These are phyloP conservation scores for Malurus elegans DNA, from an alignment of 2,113 vertebrate genomes.

Conservation along the genomic window DNA sequence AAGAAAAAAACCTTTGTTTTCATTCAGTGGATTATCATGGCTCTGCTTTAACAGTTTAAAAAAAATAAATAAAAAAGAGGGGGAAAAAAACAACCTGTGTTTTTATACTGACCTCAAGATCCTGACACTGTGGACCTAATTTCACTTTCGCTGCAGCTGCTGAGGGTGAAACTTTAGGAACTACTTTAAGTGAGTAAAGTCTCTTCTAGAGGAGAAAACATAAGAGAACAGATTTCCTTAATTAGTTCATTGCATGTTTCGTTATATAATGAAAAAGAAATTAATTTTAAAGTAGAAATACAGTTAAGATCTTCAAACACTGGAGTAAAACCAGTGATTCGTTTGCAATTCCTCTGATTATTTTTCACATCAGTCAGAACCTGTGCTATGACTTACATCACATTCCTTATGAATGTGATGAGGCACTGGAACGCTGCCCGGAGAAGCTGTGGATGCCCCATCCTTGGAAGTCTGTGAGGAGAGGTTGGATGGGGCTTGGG, in stretches of 20 bases:
- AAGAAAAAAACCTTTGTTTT: background rate
- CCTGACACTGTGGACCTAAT: slow-evolving; percentile 79
- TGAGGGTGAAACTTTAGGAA: slow-evolving; percentile 74
- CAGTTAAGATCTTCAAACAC: background rate
- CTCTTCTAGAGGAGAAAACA: slow-evolving; percentile 79
- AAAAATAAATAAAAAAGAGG: background rate
- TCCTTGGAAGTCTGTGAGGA: background rate
- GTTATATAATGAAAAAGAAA: background rate
- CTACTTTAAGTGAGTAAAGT: slow-evolving; percentile 89
- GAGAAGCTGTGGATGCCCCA: background rate
- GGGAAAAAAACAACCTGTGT: background rate
- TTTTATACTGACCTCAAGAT: slow-evolving; percentile 85
- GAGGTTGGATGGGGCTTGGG: background rate
- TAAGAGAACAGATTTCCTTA: background rate
- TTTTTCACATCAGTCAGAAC: background rate
- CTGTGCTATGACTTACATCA: background rate
- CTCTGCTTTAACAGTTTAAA: background rate
- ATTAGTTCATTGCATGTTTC: background rate
- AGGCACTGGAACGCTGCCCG: background rate
- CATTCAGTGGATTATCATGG: background rate
- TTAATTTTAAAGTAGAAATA: background rate
- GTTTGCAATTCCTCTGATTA: background rate
- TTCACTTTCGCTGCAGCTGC: slow-evolving; percentile 65
- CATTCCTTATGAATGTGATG: background rate
- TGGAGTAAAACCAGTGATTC: background rate